These are phyloP conservation scores for Cercopithecus diana DNA, from an alignment of 2,797 vertebrate genomes.

Conservation along the genomic window DNA sequence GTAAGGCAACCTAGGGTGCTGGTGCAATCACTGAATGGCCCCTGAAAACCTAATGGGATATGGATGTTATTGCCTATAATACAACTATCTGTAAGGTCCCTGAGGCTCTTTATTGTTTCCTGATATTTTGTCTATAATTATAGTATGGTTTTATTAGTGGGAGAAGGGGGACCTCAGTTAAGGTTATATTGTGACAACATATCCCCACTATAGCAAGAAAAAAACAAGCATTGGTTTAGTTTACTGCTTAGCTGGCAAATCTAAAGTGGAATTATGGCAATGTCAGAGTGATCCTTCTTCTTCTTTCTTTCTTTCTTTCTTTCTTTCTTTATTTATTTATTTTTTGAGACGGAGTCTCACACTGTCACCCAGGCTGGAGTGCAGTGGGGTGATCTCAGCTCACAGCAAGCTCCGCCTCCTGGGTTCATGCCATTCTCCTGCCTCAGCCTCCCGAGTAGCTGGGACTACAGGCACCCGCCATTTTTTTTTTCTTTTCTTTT, in stretches of 20 bases:
- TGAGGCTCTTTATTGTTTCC: background rate
- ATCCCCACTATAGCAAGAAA: background rate
- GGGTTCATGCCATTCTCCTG: too few relatives aligned
- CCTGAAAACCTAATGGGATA: background rate
- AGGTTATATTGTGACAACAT: background rate
- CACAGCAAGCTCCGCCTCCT: too few relatives aligned
- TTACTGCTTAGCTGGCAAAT: slow-evolving; percentile 19
- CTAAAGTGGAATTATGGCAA: background rate
- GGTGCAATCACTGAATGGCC: background rate
- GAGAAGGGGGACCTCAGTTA: background rate
- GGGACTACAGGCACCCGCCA: too few relatives aligned
- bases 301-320: too few relatives aligned
- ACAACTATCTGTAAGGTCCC: background rate
- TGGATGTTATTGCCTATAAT: slow-evolving; percentile 3
- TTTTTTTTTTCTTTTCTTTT: too few relatives aligned
- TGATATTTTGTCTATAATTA: background rate
- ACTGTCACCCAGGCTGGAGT: too few relatives aligned
- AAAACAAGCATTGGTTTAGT: background rate
- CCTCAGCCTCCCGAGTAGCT: too few relatives aligned
- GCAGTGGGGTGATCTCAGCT: too few relatives aligned
- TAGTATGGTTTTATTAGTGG: background rate
- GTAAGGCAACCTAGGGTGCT: background rate
- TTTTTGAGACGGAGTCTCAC: too few relatives aligned
- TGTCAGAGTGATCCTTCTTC: background rate
- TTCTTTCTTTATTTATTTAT: too few relatives aligned